These are phyloP conservation scores for Nemurella pictetii DNA, from an alignment of 2,888 invertebrate species.

Conservation along the genomic window DNA sequence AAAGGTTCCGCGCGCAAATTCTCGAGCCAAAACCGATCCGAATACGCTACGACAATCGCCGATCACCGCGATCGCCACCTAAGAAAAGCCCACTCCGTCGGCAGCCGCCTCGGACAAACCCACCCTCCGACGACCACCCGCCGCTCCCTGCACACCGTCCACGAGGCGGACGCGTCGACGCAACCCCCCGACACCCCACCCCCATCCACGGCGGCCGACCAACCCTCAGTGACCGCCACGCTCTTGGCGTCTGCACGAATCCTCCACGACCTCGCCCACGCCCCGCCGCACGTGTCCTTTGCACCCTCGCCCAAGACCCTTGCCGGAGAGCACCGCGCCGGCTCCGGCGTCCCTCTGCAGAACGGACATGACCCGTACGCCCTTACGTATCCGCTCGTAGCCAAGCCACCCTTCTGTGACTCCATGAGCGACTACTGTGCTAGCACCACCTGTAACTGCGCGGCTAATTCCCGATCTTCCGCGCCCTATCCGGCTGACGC, in stretches of 20 bases:
- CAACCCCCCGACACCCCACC: too few species aligned
- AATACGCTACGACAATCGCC: neutral
- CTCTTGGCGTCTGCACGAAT: too few species aligned
- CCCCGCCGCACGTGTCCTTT: conserved; percentile 17
- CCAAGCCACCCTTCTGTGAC: neutral
- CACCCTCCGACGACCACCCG: neutral
- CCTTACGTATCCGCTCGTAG: neutral
- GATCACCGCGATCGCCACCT: neutral
- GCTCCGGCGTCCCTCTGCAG: neutral
- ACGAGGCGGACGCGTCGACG: too few species aligned
- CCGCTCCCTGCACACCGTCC: too few species aligned
- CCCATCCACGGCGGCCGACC: too few species aligned
- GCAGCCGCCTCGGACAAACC: neutral
- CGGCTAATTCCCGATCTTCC: neutral
- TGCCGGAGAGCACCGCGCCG: neutral
- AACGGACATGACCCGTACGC: neutral
- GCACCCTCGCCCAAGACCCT: neutral
- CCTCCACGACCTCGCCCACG: neutral
- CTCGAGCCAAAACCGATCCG: neutral
- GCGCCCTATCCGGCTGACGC: neutral
- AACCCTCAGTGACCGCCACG: neutral
- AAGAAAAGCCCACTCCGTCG: neutral
- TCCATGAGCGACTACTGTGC: neutral
- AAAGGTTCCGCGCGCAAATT: neutral
- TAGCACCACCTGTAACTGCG: conserved; percentile 8